Evolutionary conservation across 2,888 invertebrate species (phyloP), one percentile per base, ranked within the genome.

Genomic region (Hyppa rectilinea): DNA sequence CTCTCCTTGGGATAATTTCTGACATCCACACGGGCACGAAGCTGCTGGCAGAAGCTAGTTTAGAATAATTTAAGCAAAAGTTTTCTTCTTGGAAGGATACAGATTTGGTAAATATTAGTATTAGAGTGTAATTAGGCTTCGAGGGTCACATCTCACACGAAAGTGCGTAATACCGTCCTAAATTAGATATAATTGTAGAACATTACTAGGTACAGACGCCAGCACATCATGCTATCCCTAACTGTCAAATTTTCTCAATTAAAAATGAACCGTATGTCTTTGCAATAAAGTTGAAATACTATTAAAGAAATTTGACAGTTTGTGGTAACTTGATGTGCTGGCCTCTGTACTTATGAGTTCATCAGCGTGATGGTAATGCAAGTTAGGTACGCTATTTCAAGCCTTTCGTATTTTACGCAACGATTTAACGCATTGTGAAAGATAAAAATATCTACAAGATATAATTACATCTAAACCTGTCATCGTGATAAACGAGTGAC

Each of bases 401-500:
- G 5, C 43, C 56, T 70, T 79, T 63, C 45, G 20, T 50, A 17
- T 69, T 58, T 59, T 73, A 73, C 40, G 29, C 60, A 67, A 77
- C 26, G 3, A 31, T 47, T 49, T 49, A 36, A 49, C 17, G 29
- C 26, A 61, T 58, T 75, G 52, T 59, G 61, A 80, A 78, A 55
- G n/a, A 63, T 62, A 45, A 60, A 59, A 74, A 23, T 74, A 55
- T 58, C 12, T 40, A 40, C 23, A 23, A 61, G 50, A 47, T 66
- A 45, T 71, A 55, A 43, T 49, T 38, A 53, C 59, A 53, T 47
- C 43, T 66, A 26, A 40, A 65, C 23, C 36, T 59, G 56, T 72
- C 49, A 75, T 70, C 56, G 49, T 40, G 70, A 79, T 73, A 68
- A 80, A 80, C 53, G n/a, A 52, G 50, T 61, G 38, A 49, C 47